Evolutionary conservation across 92 coral and sea anemone species (phyloP).

Genomic region (Epizoanthus scotinus): DNA sequence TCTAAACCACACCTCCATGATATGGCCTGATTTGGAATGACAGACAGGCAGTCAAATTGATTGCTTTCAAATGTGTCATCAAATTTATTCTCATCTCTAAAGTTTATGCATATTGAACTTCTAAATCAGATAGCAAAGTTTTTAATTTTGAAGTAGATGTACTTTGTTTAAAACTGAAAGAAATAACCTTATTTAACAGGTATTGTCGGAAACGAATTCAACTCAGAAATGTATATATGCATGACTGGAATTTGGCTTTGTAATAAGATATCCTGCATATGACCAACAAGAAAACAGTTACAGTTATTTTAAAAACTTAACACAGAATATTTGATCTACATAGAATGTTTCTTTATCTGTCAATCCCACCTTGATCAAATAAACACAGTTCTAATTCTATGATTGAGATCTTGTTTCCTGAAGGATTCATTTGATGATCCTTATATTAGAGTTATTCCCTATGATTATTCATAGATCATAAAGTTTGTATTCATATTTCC

Average conservation of each 20-base stretch:
- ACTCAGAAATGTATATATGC: no score
- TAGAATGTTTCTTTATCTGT: slow-evolving; percentile 9
- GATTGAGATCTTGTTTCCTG: slow-evolving; percentile 20
- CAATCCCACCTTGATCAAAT: slow-evolving; percentile 41
- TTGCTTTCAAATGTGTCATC: not conserved
- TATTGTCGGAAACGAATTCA: no score
- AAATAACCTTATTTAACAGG: no score
- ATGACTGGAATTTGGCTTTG: slow-evolving; percentile 20
- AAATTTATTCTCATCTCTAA: no score
- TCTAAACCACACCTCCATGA: not conserved
- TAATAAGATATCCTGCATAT: not conserved
- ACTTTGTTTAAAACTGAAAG: no score
- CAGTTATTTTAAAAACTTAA: no score
- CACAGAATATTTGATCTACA: not conserved
- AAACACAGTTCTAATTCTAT: slow-evolving; percentile 5
- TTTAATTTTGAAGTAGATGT: no score
- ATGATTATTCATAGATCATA: not conserved
- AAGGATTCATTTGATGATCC: not conserved
- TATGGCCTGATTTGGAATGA: no score
- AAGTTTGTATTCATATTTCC: not conserved
- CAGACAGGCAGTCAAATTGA: not conserved
- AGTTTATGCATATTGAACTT: no score
- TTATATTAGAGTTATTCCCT: no score
- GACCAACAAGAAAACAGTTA: not conserved
- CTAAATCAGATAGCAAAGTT: no score